phyloP scores from a whole-genome alignment of 2,113 vertebrate genomes.

The Forbesichthys papilliferus region DNA sequence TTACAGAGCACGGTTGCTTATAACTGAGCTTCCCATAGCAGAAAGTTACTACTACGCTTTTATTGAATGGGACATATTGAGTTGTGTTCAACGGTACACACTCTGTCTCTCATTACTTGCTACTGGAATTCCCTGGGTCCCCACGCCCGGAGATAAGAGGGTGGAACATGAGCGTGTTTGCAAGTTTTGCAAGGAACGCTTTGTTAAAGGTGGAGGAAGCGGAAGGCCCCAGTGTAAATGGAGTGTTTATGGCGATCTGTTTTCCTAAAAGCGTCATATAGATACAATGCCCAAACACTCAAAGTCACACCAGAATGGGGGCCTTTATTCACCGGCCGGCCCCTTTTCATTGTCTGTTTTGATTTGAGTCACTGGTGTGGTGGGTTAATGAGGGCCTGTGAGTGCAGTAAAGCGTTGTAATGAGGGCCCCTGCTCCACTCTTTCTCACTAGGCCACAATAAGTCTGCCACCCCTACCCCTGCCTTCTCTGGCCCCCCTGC shows the following conservation, averaged over 20 bases:
- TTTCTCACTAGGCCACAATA: constrained; percentile 66
- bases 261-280: constrained; percentile 47
- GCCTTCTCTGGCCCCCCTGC: constrained; percentile 63
- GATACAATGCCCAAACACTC: constrained; percentile 35
- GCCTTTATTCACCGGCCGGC: constrained; percentile 48
- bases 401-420: constrained; percentile 76
- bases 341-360: constrained; percentile 73
- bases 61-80: constrained; percentile 33
- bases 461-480: constrained; percentile 62
- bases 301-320: constrained; percentile 38
- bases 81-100: constrained; percentile 32
- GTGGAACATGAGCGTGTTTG: constrained; percentile 13
- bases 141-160: constrained; percentile 6
- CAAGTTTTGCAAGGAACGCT: constrained; percentile 8
- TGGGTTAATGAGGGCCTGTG: constrained; percentile 75
- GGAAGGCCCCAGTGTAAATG: constrained; percentile 13
- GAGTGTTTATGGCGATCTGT: constrained; percentile 37
- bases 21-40: constrained; percentile 27
- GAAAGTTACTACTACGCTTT: constrained; percentile 24
- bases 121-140: constrained; percentile 28
- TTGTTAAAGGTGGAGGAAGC: background rate
- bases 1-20: constrained; percentile 22
- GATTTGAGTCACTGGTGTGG: constrained; percentile 74
- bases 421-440: constrained; percentile 64
- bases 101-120: constrained; percentile 31